Conservation (phyloP, 2,888 invertebrate species). For the Drosophila crucigera region DNA sequence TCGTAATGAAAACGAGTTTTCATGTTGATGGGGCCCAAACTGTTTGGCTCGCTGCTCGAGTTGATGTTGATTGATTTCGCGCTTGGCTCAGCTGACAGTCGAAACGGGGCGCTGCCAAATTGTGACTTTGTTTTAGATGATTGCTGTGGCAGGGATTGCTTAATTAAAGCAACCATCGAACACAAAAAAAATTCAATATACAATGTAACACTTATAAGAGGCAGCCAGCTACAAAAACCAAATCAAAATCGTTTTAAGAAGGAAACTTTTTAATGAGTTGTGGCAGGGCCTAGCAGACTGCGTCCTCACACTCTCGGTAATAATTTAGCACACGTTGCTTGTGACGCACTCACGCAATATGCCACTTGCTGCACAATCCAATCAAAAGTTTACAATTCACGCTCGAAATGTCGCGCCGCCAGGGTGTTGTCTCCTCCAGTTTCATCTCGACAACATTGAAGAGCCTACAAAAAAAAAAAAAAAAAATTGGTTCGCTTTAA, state of each 20-base stretch:
- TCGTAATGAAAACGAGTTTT: conserved; percentile 68
- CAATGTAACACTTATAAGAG: conserved; percentile 13
- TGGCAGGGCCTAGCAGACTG: conserved; percentile 29
- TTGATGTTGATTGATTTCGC: conserved; percentile 72
- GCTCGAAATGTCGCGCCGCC: conserved; percentile 70
- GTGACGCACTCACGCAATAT: conserved; percentile 45
- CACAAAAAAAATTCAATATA: neutral
- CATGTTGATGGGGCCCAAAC: conserved; percentile 23
- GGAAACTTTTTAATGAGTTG: conserved; percentile 77
- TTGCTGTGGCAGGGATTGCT: conserved; percentile 50
- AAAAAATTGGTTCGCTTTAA: conserved; percentile 27
- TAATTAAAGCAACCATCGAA: conserved; percentile 58
- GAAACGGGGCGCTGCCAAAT: conserved; percentile 23
- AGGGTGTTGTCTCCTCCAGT: conserved; percentile 22
- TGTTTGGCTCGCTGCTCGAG: conserved; percentile 33
- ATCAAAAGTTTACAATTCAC: conserved; percentile 79
- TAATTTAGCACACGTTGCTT: conserved; percentile 73
- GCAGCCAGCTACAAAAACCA: conserved; percentile 41
- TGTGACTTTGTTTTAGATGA: conserved; percentile 54
- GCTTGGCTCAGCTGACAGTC: conserved; percentile 61
- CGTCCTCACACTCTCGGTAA: conserved; percentile 37
- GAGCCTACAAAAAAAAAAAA: conserved; percentile 9
- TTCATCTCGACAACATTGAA: neutral
- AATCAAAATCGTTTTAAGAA: conserved; percentile 65
- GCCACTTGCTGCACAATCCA: conserved; percentile 73